Percentiles rank a stretch among this genome's conserved stretches.
Evolutionary conservation across 1,140 invertebrate genomes (phyloP).

Genomic region (Drosophila gunungcola): DNA sequence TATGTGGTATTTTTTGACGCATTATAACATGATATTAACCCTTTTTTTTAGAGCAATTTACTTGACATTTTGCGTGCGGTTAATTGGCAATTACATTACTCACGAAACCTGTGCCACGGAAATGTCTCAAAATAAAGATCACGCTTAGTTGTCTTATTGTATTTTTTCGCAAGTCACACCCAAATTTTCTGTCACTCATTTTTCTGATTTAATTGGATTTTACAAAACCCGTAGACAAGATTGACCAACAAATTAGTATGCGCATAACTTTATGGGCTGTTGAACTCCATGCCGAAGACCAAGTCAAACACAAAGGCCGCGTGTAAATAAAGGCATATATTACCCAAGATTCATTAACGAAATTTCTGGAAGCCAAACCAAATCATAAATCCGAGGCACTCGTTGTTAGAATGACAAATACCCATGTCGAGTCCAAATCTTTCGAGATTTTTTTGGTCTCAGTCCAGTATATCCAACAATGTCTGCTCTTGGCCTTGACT

Average conservation of each 20-base stretch:
- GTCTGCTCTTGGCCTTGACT: slow-evolving; percentile 62
- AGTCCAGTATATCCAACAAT: slow-evolving; percentile 19
- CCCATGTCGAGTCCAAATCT: slow-evolving; percentile 5
- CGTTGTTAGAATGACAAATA: slow-evolving; percentile 10
- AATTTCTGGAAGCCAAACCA: slow-evolving; percentile 41
- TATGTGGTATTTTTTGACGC: slow-evolving; percentile 11
- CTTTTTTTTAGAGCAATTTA: slow-evolving; percentile 42
- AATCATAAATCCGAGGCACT: slow-evolving; percentile 10
- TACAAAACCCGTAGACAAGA: slow-evolving; percentile 30
- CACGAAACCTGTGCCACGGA: slow-evolving; percentile 16
- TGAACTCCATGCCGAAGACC: slow-evolving; percentile 53
- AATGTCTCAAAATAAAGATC: slow-evolving; percentile 19
- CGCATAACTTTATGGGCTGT: slow-evolving; percentile 72
- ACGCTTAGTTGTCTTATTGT: slow-evolving; percentile 11
- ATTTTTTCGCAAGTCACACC: slow-evolving; percentile 21
- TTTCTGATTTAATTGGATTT: slow-evolving; percentile 32
- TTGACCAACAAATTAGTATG: slow-evolving; percentile 57
- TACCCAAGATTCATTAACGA: slow-evolving; percentile 45
- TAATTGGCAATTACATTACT: slow-evolving; percentile 56
- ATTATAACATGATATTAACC: slow-evolving; percentile 16
- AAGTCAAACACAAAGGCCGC: slow-evolving; percentile 42
- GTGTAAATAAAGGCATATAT: slow-evolving; percentile 31
- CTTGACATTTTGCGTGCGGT: slow-evolving; percentile 61
- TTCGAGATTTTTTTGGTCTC: slow-evolving; percentile 4
- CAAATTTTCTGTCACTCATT: slow-evolving; percentile 16